These are phyloP conservation scores for Perizoma affinitatum DNA, from an alignment of 2,888 invertebrate species.

Conservation along the genomic window DNA sequence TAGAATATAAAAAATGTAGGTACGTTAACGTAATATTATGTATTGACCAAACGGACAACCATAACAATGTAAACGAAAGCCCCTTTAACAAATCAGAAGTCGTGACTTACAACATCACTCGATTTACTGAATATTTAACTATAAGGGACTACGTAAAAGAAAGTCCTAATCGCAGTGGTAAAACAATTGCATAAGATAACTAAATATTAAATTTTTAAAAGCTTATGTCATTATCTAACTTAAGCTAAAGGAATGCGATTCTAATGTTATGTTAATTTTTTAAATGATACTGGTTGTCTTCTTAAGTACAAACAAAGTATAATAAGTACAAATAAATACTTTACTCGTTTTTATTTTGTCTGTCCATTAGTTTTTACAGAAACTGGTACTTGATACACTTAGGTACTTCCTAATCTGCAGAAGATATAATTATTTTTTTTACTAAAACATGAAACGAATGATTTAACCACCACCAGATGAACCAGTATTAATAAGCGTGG, in stretches of 20 bases:
- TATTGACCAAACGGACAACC: constrained; percentile 33
- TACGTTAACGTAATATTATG: not conserved
- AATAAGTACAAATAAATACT: no score
- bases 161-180: constrained; percentile 11
- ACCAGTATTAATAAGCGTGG: constrained; percentile 1
- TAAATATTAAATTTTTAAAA: constrained; percentile 1
- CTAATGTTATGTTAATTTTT: no score
- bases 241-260: no score
- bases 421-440: no score
- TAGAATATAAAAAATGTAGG: not conserved
- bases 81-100: constrained; percentile 48
- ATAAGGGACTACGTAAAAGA: constrained; percentile 30
- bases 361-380: no score
- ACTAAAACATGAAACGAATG: no score
- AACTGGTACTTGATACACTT: no score
- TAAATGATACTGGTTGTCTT: no score
- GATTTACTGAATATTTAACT: constrained; percentile 37
- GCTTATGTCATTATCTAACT: not conserved
- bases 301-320: no score
- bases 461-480: no score
- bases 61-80: constrained; percentile 57
- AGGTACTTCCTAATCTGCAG: no score
- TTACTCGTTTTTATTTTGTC: no score
- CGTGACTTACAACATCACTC: constrained; percentile 48
- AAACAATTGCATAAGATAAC: constrained; percentile 10